Evolutionary conservation across 1,140 invertebrate species (phyloP).

Genomic region (Aphis gossypii): DNA sequence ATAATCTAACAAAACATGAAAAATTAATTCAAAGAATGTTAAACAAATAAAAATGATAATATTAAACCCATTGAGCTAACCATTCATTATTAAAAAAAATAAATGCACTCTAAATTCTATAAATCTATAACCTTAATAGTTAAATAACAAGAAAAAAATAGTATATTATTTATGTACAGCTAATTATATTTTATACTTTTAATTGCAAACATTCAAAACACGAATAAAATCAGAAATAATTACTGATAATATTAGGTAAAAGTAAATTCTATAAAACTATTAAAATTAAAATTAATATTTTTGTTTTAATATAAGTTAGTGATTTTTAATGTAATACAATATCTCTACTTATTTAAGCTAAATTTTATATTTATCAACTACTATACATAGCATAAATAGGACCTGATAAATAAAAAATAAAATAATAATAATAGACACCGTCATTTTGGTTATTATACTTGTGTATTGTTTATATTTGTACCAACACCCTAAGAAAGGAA

Average conservation of each 20-base stretch:
- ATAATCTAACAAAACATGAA: constrained; percentile 12
- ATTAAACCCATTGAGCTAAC: constrained; percentile 36
- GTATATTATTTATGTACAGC: background rate
- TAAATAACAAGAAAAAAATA: constrained; percentile 22
- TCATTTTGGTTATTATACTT: background rate
- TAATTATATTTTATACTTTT: background rate
- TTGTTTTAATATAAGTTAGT: background rate
- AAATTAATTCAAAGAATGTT: constrained; percentile 14
- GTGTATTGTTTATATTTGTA: constrained; percentile 24
- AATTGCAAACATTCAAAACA: constrained; percentile 2
- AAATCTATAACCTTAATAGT: constrained; percentile 17
- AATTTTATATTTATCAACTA: background rate
- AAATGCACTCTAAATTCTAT: background rate
- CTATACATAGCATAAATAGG: background rate
- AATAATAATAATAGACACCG: background rate
- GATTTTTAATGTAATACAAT: background rate
- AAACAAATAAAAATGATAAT: constrained; percentile 31
- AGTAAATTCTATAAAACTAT: background rate
- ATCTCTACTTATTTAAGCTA: background rate
- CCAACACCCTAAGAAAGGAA: constrained; percentile 46
- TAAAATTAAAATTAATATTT: background rate
- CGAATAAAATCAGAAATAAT: constrained; percentile 3
- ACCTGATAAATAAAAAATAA: background rate
- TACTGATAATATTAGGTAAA: background rate
- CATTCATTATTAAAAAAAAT: constrained; percentile 5